Percentiles rank a stretch among this genome's conserved stretches.
Evolutionary conservation across 2,113 vertebrate species (phyloP).

Genomic region (Glaucidium brasilianum): DNA sequence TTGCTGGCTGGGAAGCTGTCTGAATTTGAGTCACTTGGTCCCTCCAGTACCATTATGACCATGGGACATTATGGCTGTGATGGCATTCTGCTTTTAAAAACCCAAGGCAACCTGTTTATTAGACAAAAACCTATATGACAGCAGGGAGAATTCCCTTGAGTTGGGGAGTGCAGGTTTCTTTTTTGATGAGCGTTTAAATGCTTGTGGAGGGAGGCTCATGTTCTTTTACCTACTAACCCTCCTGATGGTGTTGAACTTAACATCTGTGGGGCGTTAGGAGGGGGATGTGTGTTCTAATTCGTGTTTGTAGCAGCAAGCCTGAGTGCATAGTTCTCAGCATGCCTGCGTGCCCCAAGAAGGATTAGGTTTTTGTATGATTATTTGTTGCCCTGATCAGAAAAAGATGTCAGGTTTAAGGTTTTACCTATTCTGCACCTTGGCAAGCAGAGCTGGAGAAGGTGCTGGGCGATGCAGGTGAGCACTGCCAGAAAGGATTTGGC

Average conservation of each 20-base stretch:
- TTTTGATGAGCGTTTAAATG: background rate
- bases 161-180: background rate
- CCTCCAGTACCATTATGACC: background rate
- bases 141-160: background rate
- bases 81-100: background rate
- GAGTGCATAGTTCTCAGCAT: background rate
- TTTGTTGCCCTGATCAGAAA: background rate
- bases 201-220: rapidly evolving
- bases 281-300: background rate
- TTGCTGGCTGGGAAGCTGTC: background rate
- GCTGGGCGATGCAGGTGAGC: background rate
- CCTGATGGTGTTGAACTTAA: background rate
- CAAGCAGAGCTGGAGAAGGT: background rate
- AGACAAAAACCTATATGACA: background rate
- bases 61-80: background rate
- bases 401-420: background rate
- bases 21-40: background rate
- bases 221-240: background rate
- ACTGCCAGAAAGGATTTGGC: background rate
- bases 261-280: background rate
- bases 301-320: background rate
- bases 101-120: background rate
- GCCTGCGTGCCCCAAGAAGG: rapidly evolving
- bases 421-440: background rate
- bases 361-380: background rate